Base-by-base conservation (phyloP, 2,888 invertebrate species). In the Arenicola marina region DNA sequence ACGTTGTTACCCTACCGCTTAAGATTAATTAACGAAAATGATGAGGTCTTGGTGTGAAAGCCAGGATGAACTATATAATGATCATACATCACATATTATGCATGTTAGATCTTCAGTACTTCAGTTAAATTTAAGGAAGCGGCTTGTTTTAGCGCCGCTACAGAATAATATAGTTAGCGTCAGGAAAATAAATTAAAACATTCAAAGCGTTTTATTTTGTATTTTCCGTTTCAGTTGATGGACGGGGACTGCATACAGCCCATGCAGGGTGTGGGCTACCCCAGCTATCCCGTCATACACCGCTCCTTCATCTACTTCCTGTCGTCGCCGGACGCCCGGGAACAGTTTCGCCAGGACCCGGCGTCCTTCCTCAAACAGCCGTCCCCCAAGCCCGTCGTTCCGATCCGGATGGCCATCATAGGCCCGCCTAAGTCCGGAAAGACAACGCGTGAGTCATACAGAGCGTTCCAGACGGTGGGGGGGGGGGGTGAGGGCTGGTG, bases 401-500 rank as follows among this genome's bases (percentile, higher is more conserved):
- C 83, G 21, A 76, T 83, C 46, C 73, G 76, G 32, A 70, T 83
- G 57, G 78, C 81, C n/a, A 77, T 84, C 34, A 67, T 82, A 58
- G 83, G 84, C 4, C 83, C 84, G 51, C 83, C 84, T 21, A 84
- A 84, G 63, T 78, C 79, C 32, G 83, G 84, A 28, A 84, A 84
- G 77, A 83, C 83, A 4, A 73, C 82, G 58, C 72, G 83, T 83
- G 69, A 76, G 79, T 76, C n/a, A n/a, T n/a, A n/a, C n/a, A n/a
- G n/a, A n/a, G n/a, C n/a, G n/a, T n/a, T n/a, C n/a, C n/a, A n/a
- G n/a, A n/a, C n/a, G n/a, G n/a, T n/a, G n/a, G n/a, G n/a, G n/a
- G n/a, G n/a, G n/a, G n/a, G n/a, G n/a, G n/a, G n/a, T n/a, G n/a
- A n/a, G n/a, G n/a, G n/a, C n/a, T n/a, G n/a, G n/a, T n/a, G n/a